These are phyloP conservation scores for Megalonaias nervosa DNA, from an alignment of 1,140 invertebrate species.

Conservation along the genomic window DNA sequence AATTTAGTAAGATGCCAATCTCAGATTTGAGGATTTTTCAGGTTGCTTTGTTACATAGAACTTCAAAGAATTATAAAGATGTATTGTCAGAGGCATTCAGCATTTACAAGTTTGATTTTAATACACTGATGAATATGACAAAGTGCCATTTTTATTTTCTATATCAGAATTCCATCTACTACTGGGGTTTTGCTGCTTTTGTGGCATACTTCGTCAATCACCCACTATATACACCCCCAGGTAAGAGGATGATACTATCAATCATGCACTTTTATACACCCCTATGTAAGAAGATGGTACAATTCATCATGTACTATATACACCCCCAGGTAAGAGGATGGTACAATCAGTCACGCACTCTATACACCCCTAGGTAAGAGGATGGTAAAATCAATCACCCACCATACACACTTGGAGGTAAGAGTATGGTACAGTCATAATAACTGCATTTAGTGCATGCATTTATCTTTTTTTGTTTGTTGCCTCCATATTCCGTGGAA, in stretches of 20 bases:
- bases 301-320: conserved; percentile 77
- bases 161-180: conserved; percentile 91
- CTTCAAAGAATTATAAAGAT: too few relatives aligned
- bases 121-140: not conserved
- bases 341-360: too few relatives aligned
- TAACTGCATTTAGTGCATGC: too few relatives aligned
- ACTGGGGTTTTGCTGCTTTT: conserved; percentile 98
- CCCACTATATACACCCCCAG: conserved; percentile 89
- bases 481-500: too few relatives aligned
- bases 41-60: too few relatives aligned
- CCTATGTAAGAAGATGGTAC: conserved; percentile 42
- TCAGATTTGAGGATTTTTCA: too few relatives aligned
- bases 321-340: conserved; percentile 75
- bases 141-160: not conserved
- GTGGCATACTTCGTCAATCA: conserved; percentile 98
- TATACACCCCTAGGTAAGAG: conserved; percentile 76
- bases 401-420: conserved; percentile 84
- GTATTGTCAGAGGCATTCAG: not conserved
- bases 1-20: too few relatives aligned
- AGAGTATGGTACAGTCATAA: conserved; percentile 12
- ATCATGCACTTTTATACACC: conserved; percentile 81
- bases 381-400: conserved; percentile 99
- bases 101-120: not conserved
- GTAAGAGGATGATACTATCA: conserved; percentile 68
- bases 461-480: too few relatives aligned